Evolutionary conservation across 2,888 invertebrate genomes (phyloP).

Genomic region (Notocelia uddmanniana): DNA sequence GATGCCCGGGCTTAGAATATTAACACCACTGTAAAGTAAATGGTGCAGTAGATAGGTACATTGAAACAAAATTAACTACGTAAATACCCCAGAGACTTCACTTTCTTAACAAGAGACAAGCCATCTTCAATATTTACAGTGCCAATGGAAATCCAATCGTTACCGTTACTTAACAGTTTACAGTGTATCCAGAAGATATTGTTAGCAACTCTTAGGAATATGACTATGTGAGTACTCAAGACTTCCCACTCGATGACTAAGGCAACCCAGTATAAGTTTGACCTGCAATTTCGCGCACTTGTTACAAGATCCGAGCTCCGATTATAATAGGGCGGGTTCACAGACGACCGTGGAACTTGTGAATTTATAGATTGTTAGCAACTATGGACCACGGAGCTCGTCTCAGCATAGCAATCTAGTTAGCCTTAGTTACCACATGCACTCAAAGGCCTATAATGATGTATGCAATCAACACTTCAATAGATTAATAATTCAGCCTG

Average conservation of each 20-base stretch:
- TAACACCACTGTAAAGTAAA: too few relatives aligned
- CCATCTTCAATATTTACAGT: not conserved
- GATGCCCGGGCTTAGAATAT: too few relatives aligned
- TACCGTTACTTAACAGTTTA: constrained; percentile 1
- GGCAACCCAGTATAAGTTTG: not conserved
- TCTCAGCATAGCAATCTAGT: constrained; percentile 44
- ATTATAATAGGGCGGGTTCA: not conserved
- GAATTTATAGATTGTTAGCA: constrained; percentile 24
- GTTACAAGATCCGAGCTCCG: not conserved
- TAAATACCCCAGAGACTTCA: not conserved
- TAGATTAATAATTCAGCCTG: constrained; percentile 5
- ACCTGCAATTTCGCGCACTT: not conserved
- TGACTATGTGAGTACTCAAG: not conserved
- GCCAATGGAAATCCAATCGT: not conserved
- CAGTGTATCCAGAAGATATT: not conserved
- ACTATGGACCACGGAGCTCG: constrained; percentile 6
- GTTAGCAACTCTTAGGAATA: not conserved
- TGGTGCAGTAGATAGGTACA: too few relatives aligned
- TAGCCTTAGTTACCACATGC: constrained; percentile 46
- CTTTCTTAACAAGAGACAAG: not conserved
- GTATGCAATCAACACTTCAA: constrained; percentile 50
- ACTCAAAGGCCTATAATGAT: constrained; percentile 54
- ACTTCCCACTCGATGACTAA: not conserved
- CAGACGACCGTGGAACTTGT: not conserved
- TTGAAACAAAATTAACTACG: too few relatives aligned